phyloP scores from a whole-genome alignment of 2,888 invertebrate genomes.

The Helicoverpa assulta region DNA sequence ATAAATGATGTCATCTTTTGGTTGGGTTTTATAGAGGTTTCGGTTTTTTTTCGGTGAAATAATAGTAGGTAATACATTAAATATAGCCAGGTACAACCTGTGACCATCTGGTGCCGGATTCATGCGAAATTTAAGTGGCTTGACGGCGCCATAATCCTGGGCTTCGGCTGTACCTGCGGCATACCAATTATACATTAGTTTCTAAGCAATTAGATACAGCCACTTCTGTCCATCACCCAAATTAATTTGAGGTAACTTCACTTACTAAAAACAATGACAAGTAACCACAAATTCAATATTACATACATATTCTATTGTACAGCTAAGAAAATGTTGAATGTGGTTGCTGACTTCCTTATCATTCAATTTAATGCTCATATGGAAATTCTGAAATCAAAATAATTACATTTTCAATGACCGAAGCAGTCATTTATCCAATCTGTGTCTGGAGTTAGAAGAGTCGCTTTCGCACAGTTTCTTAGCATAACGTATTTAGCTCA shows the following conservation, averaged over 20 bases:
- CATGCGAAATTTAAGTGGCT: slow-evolving; percentile 53
- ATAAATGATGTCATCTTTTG: neutral
- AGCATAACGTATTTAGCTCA: slow-evolving; percentile 3
- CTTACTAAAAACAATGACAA: slow-evolving; percentile 61
- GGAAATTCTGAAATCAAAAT: slow-evolving; percentile 47
- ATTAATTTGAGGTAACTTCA: slow-evolving; percentile 16
- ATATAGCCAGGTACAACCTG: slow-evolving; percentile 65
- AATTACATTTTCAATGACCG: slow-evolving; percentile 55
- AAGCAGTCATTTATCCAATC: slow-evolving; percentile 20
- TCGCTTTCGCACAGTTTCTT: neutral
- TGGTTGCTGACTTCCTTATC: slow-evolving; percentile 64
- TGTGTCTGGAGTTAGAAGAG: slow-evolving; percentile 5
- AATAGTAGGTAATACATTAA: neutral
- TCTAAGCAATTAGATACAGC: slow-evolving; percentile 11
- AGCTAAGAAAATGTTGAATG: slow-evolving; percentile 35
- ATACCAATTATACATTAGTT: slow-evolving; percentile 19
- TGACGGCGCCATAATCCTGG: slow-evolving; percentile 39
- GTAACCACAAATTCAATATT: slow-evolving; percentile 49
- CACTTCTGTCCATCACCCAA: slow-evolving; percentile 22
- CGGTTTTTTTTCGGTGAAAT: neutral
- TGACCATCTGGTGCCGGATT: slow-evolving; percentile 76
- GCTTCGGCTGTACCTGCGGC: slow-evolving; percentile 52
- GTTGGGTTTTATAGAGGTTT: neutral
- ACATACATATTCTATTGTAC: slow-evolving; percentile 55
- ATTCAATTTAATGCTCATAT: slow-evolving; percentile 66